Percentiles rank a stretch among this genome's conserved stretches.
Conservation (phyloP, 2,113 vertebrate genomes). For the Leiothrix lutea region DNA sequence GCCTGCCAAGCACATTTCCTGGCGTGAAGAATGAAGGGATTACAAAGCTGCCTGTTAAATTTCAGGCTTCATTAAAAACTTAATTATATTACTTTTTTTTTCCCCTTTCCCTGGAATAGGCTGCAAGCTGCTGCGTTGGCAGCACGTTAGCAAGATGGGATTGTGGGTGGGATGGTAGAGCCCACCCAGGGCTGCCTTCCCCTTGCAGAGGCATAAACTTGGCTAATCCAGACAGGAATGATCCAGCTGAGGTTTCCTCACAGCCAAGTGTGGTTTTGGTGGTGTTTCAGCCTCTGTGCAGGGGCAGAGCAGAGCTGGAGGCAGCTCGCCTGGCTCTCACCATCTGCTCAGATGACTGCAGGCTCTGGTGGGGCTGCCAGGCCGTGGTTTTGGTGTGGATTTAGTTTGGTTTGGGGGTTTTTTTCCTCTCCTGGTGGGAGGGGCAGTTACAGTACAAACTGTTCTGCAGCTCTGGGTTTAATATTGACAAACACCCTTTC, state of each 20-base stretch:
- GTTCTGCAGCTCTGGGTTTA: neutral
- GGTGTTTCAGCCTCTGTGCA: neutral
- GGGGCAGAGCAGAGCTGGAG: neutral
- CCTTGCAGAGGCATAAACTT: neutral
- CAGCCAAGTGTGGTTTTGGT: neutral
- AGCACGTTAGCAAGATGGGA: neutral
- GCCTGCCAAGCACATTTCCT: neutral
- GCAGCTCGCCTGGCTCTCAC: neutral
- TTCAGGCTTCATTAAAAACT: slow-evolving; percentile 48
- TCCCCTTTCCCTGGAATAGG: neutral
- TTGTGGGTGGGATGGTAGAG: neutral
- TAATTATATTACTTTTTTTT: slow-evolving; percentile 8
- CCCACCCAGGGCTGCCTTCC: slow-evolving; percentile 15
- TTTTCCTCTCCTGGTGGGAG: neutral
- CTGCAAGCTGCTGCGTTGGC: slow-evolving; percentile 21
- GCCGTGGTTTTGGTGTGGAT: neutral
- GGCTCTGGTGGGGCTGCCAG: neutral
- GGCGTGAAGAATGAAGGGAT: neutral
- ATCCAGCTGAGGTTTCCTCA: neutral
- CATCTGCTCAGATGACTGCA: neutral
- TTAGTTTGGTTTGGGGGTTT: neutral
- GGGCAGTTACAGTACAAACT: neutral
- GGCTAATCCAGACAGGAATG: neutral
- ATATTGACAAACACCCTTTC: neutral
- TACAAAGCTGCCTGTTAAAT: slow-evolving; percentile 32